A percentile compares a stretch with the other conserved stretches of the same genome.
phyloP scores from a whole-genome alignment of 2,888 invertebrate species.

The Deladenus siricidicola region DNA sequence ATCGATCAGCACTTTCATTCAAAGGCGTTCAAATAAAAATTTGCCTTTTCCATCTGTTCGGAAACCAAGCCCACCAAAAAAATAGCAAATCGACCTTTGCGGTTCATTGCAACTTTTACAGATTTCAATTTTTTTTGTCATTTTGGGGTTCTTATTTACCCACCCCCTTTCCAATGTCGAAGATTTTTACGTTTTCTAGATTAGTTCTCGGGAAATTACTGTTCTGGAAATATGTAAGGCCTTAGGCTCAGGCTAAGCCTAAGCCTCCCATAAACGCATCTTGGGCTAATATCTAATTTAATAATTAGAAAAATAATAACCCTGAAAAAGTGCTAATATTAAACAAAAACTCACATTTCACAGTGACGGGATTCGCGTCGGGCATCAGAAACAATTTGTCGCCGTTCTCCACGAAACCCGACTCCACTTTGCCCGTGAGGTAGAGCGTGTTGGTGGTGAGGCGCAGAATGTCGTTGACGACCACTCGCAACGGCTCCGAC shows the following conservation, averaged over 20 bases:
- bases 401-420: constrained; percentile 70
- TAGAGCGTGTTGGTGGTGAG: constrained; percentile 59
- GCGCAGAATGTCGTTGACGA: constrained; percentile 89
- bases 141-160: too few species aligned
- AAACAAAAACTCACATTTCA: constrained; percentile 36
- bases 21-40: background rate
- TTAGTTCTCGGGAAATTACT: too few species aligned
- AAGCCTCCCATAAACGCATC: too few species aligned
- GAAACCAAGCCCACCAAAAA: too few species aligned
- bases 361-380: constrained; percentile 39
- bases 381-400: constrained; percentile 71
- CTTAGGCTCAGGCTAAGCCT: too few species aligned
- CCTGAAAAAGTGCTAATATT: background rate
- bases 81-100: too few species aligned
- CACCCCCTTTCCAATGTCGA: too few species aligned
- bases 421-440: constrained; percentile 81
- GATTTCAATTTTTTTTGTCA: too few species aligned
- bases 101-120: too few species aligned
- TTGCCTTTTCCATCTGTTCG: too few species aligned
- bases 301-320: background rate
- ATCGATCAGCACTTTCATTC: background rate
- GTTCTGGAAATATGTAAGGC: too few species aligned
- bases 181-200: too few species aligned
- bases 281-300: constrained; percentile 4
- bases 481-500: constrained; percentile 77